phyloP scores from a whole-genome alignment of 2,888 invertebrate genomes.

The Salticus scenicus region DNA sequence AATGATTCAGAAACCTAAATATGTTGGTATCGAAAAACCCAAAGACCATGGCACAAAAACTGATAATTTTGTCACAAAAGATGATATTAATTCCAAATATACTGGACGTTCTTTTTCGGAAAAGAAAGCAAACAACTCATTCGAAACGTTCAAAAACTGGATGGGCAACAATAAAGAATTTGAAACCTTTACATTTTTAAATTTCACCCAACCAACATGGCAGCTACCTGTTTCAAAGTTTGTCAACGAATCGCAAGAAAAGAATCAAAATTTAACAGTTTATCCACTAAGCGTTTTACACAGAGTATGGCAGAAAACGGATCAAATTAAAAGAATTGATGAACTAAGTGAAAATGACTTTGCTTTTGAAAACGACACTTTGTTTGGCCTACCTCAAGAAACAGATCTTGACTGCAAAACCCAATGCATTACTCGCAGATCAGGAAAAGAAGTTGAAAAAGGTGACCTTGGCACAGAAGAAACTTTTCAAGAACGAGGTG shows the following conservation, averaged over 20 bases:
- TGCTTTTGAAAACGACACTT: neutral
- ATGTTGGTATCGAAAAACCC: too few relatives aligned
- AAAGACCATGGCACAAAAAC: too few relatives aligned
- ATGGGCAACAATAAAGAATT: neutral
- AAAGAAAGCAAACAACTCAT: too few relatives aligned
- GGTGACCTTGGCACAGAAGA: neutral
- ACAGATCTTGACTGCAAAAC: neutral
- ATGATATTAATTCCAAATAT: too few relatives aligned
- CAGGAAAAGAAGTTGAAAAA: neutral
- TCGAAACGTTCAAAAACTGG: neutral
- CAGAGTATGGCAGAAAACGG: slow-evolving; percentile 20
- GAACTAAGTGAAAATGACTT: neutral
- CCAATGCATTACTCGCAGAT: neutral
- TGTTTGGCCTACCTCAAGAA: neutral
- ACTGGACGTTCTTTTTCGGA: too few relatives aligned
- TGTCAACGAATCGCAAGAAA: neutral
- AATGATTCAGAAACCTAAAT: too few relatives aligned
- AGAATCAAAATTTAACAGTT: slow-evolving; percentile 7
- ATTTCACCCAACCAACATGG: slow-evolving; percentile 8
- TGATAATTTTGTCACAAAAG: too few relatives aligned
- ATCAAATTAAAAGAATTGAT: neutral
- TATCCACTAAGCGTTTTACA: slow-evolving; percentile 35
- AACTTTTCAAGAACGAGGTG: slow-evolving; percentile 23
- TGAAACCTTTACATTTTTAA: neutral
- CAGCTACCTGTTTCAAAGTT: slow-evolving; percentile 21